Base-by-base conservation (phyloP, 2,113 vertebrate genomes). In the Oreochromis niloticus region DNA sequence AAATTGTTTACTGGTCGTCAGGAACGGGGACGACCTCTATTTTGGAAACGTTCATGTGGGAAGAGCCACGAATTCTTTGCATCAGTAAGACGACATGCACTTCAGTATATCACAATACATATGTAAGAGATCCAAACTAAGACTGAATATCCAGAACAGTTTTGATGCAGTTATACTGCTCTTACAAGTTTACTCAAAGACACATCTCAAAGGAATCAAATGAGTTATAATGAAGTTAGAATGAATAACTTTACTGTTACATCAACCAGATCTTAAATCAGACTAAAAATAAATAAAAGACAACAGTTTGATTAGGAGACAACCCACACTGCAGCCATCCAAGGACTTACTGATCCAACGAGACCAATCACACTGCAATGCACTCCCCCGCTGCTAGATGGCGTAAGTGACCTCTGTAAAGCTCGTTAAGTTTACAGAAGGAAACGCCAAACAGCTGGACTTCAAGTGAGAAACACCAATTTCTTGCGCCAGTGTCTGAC, bases 381-480 rank as follows among this genome's bases (percentile, higher is more conserved):
- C 91, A 19, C 6, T 9, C 24, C 36, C 86, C 17, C 12, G 88
- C 85, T 93, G 90, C 96, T 95, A 97, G 96, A 96, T 96, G 96
- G 96, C 96, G 96, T 81, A 30, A 84, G 91, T 92, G 91, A 82
- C 92, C 92, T 89, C 92, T 90, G 83, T 11, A 88, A 88, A 24
- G 24, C 86, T 83, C 24, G 22, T 17, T n/a, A 50, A 27, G 80
- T 84, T 78, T 80, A 34, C 52, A 48, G 19, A 56, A 48, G 22
- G 30, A 73, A 24, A 85, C 50, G 56, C 55, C 54, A 48, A 85
- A 66, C 66, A 56, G 88, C 79, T 82, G 89, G 24, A 48, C 48
- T 6, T 7, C 32, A 82, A 84, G 41, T 8, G 17, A 90, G 30
- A 24, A 80, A 61, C 66, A 41, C 36, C 75, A n/a, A 80, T 88